A percentile compares a stretch with the other conserved stretches of the same genome.
These are phyloP conservation scores for Scyliorhinus canicula DNA, from an alignment of 2,797 vertebrate species.

Conservation along the genomic window DNA sequence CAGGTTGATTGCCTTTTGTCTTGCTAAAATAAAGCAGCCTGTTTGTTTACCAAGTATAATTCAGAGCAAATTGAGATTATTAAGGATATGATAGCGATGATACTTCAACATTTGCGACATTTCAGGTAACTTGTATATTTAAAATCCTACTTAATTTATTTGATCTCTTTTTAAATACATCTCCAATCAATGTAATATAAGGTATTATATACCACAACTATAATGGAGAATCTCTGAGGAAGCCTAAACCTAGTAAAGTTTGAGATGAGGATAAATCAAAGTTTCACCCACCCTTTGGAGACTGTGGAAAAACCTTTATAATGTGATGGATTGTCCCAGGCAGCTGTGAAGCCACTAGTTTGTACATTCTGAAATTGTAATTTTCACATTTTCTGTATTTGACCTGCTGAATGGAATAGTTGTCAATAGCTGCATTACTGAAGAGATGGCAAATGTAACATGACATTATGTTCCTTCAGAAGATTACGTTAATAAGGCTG, in stretches of 20 bases:
- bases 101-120: not conserved
- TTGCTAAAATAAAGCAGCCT: not conserved
- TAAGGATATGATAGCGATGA: not conserved
- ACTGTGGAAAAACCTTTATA: not conserved
- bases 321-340: slow-evolving; percentile 14
- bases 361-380: slow-evolving; percentile 9
- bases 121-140: not conserved
- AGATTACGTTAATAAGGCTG: slow-evolving; percentile 39
- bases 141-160: not conserved
- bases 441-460: slow-evolving; percentile 34
- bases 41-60: not conserved
- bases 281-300: not conserved
- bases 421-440: slow-evolving; percentile 27
- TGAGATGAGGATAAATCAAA: slow-evolving; percentile 16
- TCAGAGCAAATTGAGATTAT: not conserved
- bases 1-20: not conserved
- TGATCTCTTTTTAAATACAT: not conserved
- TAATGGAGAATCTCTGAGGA: slow-evolving; percentile 16
- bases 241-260: not conserved
- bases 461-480: slow-evolving; percentile 33
- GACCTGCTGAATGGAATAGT: not conserved
- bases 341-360: not conserved
- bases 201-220: not conserved
- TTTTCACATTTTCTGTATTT: slow-evolving; percentile 22
- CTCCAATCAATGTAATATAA: not conserved